A percentile compares a stretch with the other conserved stretches of the same genome.
Conservation (phyloP, 2,888 invertebrate species). For the Morinoia aosen region DNA sequence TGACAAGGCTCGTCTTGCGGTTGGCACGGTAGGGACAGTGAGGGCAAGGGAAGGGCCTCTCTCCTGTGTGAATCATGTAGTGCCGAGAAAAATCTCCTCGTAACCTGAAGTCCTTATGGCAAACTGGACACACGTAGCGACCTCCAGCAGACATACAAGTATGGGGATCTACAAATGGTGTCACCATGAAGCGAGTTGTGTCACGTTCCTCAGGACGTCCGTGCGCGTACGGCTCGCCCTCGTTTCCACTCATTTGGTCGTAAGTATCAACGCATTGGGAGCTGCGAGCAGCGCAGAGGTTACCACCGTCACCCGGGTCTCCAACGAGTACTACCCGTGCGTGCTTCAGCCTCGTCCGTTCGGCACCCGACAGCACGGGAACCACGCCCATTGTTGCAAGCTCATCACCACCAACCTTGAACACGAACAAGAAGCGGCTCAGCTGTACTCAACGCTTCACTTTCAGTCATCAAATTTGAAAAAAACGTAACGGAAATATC, state of each 20-base stretch:
- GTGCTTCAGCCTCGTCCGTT: background rate
- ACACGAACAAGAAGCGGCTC: background rate
- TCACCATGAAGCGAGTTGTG: background rate
- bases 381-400: background rate
- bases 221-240: background rate
- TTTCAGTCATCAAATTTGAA: background rate
- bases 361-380: background rate
- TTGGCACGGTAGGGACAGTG: slow-evolving; percentile 60
- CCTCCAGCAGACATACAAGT: background rate
- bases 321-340: background rate
- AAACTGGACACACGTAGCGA: slow-evolving; percentile 42
- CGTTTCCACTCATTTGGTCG: background rate
- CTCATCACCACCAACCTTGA: background rate
- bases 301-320: background rate
- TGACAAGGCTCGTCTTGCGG: slow-evolving; percentile 54
- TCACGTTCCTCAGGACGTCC: background rate
- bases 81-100: slow-evolving; percentile 63
- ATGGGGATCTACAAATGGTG: background rate
- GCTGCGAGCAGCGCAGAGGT: background rate
- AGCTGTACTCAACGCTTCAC: background rate
- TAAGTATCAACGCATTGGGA: background rate
- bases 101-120: slow-evolving; percentile 53
- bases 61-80: slow-evolving; percentile 64
- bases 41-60: slow-evolving; percentile 61
- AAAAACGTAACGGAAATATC: background rate